These are phyloP conservation scores for Coelinius sp. DNA, from an alignment of 2,888 invertebrate species.

Conservation along the genomic window DNA sequence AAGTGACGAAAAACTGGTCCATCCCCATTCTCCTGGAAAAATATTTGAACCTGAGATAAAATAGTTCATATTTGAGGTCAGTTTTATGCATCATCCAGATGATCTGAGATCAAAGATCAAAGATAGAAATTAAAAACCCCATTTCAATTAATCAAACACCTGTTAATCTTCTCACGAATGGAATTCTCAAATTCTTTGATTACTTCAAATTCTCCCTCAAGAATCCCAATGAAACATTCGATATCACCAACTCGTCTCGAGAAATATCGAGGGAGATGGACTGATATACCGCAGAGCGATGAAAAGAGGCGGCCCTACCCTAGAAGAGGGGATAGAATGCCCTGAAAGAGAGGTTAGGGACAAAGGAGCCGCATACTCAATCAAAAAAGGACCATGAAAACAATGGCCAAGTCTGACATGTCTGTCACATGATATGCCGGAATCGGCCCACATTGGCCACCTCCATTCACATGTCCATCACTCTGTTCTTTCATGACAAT, in stretches of 20 bases:
- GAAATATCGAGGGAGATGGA: neutral
- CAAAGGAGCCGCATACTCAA: constrained; percentile 60
- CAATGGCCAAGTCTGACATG: constrained; percentile 63
- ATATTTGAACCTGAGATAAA: constrained; percentile 9
- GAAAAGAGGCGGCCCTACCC: neutral
- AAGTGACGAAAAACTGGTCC: constrained; percentile 69
- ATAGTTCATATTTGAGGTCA: constrained; percentile 27
- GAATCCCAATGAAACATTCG: neutral
- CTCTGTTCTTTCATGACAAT: constrained; percentile 57
- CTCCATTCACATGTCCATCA: constrained; percentile 70
- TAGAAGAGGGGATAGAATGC: neutral
- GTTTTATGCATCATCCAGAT: neutral
- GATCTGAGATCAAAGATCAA: constrained; percentile 30
- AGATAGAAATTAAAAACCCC: no score
- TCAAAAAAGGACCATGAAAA: constrained; percentile 65
- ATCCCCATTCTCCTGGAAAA: constrained; percentile 42
- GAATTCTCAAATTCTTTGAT: no score
- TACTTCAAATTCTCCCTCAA: neutral
- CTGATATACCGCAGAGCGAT: neutral
- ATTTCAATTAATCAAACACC: constrained; percentile 49
- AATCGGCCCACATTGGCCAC: constrained; percentile 71
- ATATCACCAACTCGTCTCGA: neutral
- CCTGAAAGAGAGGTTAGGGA: constrained; percentile 39
- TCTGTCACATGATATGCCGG: constrained; percentile 70
- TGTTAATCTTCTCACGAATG: constrained; percentile 31